phyloP scores from a whole-genome alignment of 35 echinoderm and acorn worm species.

The Apostichopus japonicus region DNA sequence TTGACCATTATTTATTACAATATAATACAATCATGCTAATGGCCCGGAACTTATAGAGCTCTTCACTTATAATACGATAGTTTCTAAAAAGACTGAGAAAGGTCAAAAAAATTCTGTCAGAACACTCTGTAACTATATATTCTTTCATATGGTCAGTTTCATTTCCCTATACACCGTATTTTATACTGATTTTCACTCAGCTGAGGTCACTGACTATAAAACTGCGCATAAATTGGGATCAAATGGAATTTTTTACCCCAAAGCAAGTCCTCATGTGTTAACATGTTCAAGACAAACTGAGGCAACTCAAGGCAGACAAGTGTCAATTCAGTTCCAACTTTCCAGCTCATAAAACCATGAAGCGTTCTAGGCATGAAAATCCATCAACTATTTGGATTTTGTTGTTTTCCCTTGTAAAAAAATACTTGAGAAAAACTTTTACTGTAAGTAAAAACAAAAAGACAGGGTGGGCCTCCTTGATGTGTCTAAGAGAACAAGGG shows the following conservation, averaged over 20 bases:
- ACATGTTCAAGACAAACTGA: neutral
- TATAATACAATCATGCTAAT: too few relatives aligned
- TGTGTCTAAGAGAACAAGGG: neutral
- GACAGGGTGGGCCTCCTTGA: neutral
- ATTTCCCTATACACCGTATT: too few relatives aligned
- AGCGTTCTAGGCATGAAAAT: constrained; percentile 11
- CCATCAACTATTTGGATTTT: neutral
- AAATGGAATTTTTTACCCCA: neutral
- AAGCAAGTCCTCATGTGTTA: neutral
- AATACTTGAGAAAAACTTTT: neutral
- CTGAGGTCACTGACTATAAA: constrained; percentile 14
- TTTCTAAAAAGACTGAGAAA: too few relatives aligned
- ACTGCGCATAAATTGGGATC: neutral
- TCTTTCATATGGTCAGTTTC: too few relatives aligned
- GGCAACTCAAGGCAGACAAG: neutral
- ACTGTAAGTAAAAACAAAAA: neutral
- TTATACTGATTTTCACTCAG: too few relatives aligned
- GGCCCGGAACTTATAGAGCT: too few relatives aligned
- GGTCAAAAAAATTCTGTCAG: too few relatives aligned
- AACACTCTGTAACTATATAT: too few relatives aligned
- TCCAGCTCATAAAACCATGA: neutral
- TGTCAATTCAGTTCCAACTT: neutral
- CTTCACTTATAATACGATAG: too few relatives aligned
- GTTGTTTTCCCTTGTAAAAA: neutral
- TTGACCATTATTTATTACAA: too few relatives aligned